Evolutionary conservation across 2,888 invertebrate genomes (phyloP).

Genomic region (Agonopterix heracliana): DNA sequence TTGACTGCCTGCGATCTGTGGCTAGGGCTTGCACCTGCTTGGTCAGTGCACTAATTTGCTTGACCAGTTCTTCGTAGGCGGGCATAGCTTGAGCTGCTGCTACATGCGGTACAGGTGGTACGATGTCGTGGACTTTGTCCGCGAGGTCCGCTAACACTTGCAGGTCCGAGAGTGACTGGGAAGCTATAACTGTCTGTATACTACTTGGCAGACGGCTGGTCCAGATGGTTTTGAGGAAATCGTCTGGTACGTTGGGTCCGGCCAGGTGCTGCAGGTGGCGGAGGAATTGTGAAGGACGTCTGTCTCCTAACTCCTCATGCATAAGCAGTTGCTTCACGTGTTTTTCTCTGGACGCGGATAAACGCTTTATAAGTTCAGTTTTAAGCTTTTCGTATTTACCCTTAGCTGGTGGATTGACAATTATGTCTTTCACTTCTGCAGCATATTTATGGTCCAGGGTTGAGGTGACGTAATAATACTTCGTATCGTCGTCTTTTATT

Average conservation of each 20-base stretch:
- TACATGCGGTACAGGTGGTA: not conserved
- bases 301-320: conserved; percentile 11
- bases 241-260: conserved; percentile 1
- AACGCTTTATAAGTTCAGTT: too few relatives aligned
- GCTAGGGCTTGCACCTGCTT: conserved; percentile 1
- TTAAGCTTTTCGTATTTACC: too few relatives aligned
- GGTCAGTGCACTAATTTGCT: not conserved
- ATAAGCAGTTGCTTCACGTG: too few relatives aligned
- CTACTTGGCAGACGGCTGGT: conserved; percentile 3
- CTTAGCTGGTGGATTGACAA: too few relatives aligned
- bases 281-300: conserved; percentile 11
- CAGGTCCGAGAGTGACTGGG: not conserved
- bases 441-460: too few relatives aligned
- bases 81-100: conserved; percentile 1
- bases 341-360: too few relatives aligned
- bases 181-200: conserved; percentile 5
- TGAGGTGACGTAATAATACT: too few relatives aligned
- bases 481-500: too few relatives aligned
- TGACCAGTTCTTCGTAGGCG: too few relatives aligned
- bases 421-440: too few relatives aligned
- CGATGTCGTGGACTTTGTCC: conserved; percentile 4
- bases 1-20: not conserved
- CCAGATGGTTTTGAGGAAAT: too few relatives aligned
- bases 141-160: conserved; percentile 4
- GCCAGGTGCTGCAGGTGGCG: conserved; percentile 8